Conservation (phyloP, 2,797 vertebrate species). For the Sorex maritimensis region DNA sequence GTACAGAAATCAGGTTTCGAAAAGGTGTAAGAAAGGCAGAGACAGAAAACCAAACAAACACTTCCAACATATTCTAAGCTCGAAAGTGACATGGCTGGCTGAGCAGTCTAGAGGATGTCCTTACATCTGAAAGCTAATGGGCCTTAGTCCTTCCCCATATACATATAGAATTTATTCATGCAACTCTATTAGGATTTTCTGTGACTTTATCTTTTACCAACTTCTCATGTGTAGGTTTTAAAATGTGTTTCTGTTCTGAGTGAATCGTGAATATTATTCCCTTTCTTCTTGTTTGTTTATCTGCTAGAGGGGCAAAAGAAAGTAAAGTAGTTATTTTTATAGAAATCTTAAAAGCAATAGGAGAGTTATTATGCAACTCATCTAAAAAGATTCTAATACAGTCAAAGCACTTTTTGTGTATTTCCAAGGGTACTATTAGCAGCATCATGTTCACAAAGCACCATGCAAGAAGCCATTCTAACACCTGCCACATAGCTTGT, state of each 20-base stretch:
- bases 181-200: conserved; percentile 34
- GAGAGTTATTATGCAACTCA: conserved; percentile 62
- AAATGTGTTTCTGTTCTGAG: conserved; percentile 51
- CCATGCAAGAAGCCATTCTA: not conserved
- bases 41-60: not conserved
- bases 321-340: conserved; percentile 68
- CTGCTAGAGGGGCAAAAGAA: conserved; percentile 61
- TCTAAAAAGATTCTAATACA: conserved; percentile 56
- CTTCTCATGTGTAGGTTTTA: conserved; percentile 55
- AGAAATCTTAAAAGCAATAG: conserved; percentile 68
- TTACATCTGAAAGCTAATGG: conserved; percentile 17
- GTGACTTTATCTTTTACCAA: conserved; percentile 20
- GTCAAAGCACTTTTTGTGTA: conserved; percentile 42
- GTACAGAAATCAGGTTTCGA: not conserved
- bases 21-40: not conserved
- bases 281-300: conserved; percentile 61
- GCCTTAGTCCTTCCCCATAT: conserved; percentile 25
- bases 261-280: conserved; percentile 64
- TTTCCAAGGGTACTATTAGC: conserved; percentile 63
- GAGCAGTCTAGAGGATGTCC: not conserved
- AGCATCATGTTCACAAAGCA: not conserved
- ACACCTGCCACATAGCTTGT: not conserved
- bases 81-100: not conserved
- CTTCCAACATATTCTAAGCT: not conserved
- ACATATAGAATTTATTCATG: conserved; percentile 52